A percentile compares a stretch with the other conserved stretches of the same genome.
Evolutionary conservation across 2,113 vertebrate genomes (phyloP).

Genomic region (Heptranchias perlo): DNA sequence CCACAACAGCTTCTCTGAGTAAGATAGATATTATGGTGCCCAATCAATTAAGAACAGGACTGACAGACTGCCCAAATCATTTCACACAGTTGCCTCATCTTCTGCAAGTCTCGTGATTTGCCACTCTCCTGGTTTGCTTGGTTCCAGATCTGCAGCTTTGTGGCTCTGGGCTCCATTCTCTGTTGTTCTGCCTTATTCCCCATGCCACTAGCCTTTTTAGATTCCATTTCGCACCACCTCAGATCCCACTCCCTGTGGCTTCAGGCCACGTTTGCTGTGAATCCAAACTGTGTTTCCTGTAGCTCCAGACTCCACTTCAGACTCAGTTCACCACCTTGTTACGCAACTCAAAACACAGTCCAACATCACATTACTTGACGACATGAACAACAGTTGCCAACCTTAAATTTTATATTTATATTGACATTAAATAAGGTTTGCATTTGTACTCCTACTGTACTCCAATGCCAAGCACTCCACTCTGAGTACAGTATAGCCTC

Average conservation of each 20-base stretch:
- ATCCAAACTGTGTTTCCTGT: not conserved
- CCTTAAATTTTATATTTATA: not conserved
- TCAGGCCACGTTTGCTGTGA: not conserved
- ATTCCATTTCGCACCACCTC: not conserved
- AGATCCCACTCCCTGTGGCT: not conserved
- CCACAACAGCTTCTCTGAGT: not conserved
- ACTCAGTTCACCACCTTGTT: not conserved
- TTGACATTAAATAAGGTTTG: not conserved
- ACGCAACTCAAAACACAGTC: not conserved
- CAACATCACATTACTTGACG: not conserved
- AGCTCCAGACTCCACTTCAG: not conserved
- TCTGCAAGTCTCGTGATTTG: not conserved
- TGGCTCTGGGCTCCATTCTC: not conserved
- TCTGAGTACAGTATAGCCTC: not conserved
- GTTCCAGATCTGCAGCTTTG: not conserved
- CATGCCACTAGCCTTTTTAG: not conserved
- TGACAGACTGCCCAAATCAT: not conserved
- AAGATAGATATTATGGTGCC: not conserved
- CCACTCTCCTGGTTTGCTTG: not conserved
- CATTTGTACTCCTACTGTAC: not conserved
- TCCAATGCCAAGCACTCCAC: not conserved
- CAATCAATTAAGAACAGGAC: not conserved
- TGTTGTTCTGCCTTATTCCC: not conserved
- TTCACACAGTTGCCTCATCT: not conserved
- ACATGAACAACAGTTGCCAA: not conserved